Evolutionary conservation across 2,888 invertebrate genomes (phyloP).

Genomic region (Phrixothrix hirtus): DNA sequence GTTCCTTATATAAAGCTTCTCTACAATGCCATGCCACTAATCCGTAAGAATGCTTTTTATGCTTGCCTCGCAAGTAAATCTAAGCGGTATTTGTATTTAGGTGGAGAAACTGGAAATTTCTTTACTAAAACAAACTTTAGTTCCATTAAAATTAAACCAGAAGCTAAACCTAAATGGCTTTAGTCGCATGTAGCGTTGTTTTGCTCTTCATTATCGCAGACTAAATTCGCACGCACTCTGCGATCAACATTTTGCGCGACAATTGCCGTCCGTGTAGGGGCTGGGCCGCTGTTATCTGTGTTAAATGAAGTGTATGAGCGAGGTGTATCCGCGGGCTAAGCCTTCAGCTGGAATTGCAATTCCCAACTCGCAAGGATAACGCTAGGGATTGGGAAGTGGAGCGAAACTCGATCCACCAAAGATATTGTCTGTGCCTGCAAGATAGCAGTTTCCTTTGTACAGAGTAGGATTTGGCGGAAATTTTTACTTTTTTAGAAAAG

Average conservation of each 20-base stretch:
- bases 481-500: too few relatives aligned
- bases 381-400: conserved; percentile 53
- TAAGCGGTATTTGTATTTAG: too few relatives aligned
- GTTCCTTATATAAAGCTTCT: too few relatives aligned
- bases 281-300: conserved; percentile 57
- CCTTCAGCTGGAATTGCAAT: conserved; percentile 54
- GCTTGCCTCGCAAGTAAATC: too few relatives aligned
- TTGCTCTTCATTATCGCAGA: conserved; percentile 51
- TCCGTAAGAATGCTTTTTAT: too few relatives aligned
- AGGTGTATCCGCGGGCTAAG: conserved; percentile 55
- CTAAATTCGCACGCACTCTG: conserved; percentile 54
- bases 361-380: conserved; percentile 52
- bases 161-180: conserved; percentile 45
- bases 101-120: too few relatives aligned
- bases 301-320: conserved; percentile 57
- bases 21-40: too few relatives aligned
- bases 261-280: conserved; percentile 37
- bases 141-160: conserved; percentile 41
- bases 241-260: conserved; percentile 49
- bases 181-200: conserved; percentile 46
- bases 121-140: conserved; percentile 2
- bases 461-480: conserved; percentile 18
- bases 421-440: conserved; percentile 53
- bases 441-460: conserved; percentile 39
- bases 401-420: conserved; percentile 54